Percentiles rank a stretch among this genome's conserved stretches.
Evolutionary conservation across 1,140 invertebrate genomes (phyloP).

Genomic region (Camponotus floridanus): DNA sequence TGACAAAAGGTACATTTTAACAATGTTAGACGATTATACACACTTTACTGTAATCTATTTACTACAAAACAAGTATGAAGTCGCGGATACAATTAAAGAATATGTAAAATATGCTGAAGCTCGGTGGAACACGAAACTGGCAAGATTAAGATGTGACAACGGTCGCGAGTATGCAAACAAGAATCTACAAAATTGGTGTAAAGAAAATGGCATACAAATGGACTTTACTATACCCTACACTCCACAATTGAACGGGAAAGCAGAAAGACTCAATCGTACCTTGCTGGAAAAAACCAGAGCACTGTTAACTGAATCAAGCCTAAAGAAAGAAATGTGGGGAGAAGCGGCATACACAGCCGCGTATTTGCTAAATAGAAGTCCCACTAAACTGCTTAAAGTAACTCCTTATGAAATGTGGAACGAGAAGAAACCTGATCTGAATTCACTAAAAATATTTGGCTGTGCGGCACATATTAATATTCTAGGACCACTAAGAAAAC

Average conservation of each 20-base stretch:
- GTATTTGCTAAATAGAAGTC: background rate
- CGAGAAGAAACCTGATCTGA: background rate
- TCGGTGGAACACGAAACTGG: background rate
- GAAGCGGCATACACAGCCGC: conserved; percentile 74
- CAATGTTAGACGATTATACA: conserved; percentile 21
- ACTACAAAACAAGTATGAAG: conserved; percentile 9
- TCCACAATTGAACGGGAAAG: conserved; percentile 76
- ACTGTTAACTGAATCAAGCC: conserved; percentile 74
- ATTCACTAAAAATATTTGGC: background rate
- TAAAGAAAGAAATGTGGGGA: conserved; percentile 77
- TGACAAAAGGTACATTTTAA: conserved; percentile 3
- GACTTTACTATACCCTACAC: conserved; percentile 36
- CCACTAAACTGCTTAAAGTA: background rate
- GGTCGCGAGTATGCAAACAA: background rate
- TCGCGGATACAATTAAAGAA: conserved; percentile 8
- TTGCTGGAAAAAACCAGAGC: conserved; percentile 72
- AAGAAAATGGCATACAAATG: conserved; percentile 1
- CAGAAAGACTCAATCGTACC: conserved; percentile 79
- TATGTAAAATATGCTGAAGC: conserved; percentile 10
- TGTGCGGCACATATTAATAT: background rate
- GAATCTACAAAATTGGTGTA: background rate
- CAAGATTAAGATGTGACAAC: background rate
- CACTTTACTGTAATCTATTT: background rate
- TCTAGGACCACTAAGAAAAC: background rate
- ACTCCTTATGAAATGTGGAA: background rate